phyloP scores from a whole-genome alignment of 2,113 vertebrate species.

The Jaculus jaculus region DNA sequence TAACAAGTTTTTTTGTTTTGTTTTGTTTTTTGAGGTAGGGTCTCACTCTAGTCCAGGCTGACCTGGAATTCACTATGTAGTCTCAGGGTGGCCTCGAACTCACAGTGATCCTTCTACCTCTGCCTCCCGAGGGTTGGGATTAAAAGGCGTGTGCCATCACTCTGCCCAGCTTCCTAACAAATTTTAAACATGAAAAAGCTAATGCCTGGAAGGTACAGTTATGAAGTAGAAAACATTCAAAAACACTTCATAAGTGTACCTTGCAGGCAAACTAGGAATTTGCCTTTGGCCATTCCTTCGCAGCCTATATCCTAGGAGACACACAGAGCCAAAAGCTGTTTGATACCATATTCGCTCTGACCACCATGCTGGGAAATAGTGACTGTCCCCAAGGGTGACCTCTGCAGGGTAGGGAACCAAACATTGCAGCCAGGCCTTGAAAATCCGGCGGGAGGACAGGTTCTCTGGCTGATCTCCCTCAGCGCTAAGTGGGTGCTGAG shows the following conservation, averaged over 20 bases:
- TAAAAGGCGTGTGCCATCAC: no score
- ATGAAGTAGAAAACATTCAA: conserved; percentile 5
- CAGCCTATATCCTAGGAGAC: conserved; percentile 5
- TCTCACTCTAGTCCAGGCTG: no score
- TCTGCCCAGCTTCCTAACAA: no score
- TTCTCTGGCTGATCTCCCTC: neutral
- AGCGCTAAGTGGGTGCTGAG: neutral
- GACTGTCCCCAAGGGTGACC: neutral
- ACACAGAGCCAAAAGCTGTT: conserved; percentile 34
- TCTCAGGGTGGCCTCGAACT: no score
- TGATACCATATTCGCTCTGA: conserved; percentile 67
- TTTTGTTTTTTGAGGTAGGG: no score
- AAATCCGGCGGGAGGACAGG: conserved; percentile 8
- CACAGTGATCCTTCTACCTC: no score
- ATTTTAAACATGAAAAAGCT: conserved; percentile 14
- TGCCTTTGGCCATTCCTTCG: neutral
- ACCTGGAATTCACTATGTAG: no score
- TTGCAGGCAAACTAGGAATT: neutral
- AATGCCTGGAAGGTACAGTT: neutral
- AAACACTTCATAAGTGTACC: conserved; percentile 25
- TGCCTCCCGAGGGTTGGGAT: no score
- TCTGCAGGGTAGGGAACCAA: conserved; percentile 21
- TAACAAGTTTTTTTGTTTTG: no score
- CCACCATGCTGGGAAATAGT: conserved; percentile 10
- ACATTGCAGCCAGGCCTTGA: neutral